Conservation (phyloP, 2,113 vertebrate species). For the Ranitomeya variabilis region DNA sequence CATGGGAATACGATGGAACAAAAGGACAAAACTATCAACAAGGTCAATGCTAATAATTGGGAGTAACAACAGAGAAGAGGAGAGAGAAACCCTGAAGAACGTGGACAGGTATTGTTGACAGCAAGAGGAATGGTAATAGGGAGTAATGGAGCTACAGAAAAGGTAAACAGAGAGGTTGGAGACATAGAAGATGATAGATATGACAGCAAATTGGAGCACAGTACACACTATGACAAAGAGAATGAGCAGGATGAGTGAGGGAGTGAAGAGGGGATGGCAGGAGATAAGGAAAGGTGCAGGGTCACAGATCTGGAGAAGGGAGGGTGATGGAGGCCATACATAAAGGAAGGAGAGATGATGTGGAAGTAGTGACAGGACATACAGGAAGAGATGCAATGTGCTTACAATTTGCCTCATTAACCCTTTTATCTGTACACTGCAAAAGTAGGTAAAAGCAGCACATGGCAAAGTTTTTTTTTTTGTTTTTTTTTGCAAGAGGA, state of each 20-base stretch:
- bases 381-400: constrained; percentile 36
- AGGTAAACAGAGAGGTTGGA: neutral
- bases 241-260: neutral
- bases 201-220: neutral
- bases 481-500: too few relatives aligned
- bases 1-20: neutral
- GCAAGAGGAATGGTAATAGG: neutral
- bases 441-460: neutral
- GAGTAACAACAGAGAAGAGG: neutral
- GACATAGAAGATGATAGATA: neutral
- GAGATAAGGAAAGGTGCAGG: neutral
- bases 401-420: constrained; percentile 27
- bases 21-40: neutral
- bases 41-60: neutral
- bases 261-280: neutral
- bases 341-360: constrained; percentile 25
- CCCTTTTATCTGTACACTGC: neutral
- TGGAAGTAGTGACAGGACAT: constrained; percentile 22
- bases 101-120: neutral
- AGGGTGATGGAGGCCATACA: neutral
- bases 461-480: neutral
- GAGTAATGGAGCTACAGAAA: neutral
- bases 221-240: neutral
- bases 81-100: neutral
- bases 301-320: neutral